Percentiles rank a stretch among this genome's conserved stretches.
Conservation (phyloP, 2,888 invertebrate species). For the Plagodis pulveraria region DNA sequence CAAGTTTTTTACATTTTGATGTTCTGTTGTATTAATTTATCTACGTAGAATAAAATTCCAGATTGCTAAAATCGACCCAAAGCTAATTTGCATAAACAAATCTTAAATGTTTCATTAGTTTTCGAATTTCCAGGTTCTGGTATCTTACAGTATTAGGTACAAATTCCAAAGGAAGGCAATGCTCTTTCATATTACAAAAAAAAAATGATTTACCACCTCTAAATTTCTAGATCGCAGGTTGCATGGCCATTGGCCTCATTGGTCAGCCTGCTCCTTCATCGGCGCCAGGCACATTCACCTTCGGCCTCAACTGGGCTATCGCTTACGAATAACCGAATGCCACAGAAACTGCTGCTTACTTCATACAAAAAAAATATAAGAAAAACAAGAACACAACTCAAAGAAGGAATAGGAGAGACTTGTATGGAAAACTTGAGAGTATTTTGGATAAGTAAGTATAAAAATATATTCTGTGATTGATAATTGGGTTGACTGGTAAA, state of each 20-base stretch:
- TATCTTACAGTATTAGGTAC: no score
- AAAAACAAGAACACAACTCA: constrained; percentile 74
- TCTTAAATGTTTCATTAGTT: no score
- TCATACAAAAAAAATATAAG: constrained; percentile 51
- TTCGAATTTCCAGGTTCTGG: no score
- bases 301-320: constrained; percentile 89
- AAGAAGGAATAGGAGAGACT: constrained; percentile 87
- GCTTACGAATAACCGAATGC: constrained; percentile 86
- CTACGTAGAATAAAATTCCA: no score
- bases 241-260: constrained; percentile 85
- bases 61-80: no score
- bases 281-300: constrained; percentile 83
- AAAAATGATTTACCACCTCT: not conserved
- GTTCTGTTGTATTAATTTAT: no score
- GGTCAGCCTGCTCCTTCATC: constrained; percentile 82
- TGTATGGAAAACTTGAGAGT: constrained; percentile 88
- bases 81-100: no score
- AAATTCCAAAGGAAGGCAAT: no score
- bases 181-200: no score
- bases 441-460: constrained; percentile 88
- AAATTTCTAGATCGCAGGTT: constrained; percentile 79
- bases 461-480: not conserved
- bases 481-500: not conserved
- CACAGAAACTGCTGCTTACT: constrained; percentile 71
- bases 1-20: no score